Percentiles rank a stretch among this genome's conserved stretches.
These are phyloP conservation scores for Eudemis profundana DNA, from an alignment of 2,888 invertebrate genomes.

Conservation along the genomic window DNA sequence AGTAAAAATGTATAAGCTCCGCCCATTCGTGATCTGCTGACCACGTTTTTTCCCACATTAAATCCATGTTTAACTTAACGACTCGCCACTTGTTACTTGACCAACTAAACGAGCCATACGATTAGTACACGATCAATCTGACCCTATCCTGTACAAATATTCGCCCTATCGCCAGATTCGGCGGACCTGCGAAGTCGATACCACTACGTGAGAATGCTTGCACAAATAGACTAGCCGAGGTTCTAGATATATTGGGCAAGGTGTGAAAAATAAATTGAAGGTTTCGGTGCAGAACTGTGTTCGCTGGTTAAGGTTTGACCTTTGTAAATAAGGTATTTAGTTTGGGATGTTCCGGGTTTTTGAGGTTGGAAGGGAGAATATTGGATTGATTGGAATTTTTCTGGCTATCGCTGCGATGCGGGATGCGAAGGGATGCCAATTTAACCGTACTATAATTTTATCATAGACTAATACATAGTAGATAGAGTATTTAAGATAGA, in stretches of 20 bases:
- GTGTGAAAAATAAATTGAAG: slow-evolving; percentile 35
- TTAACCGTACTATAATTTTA: no score
- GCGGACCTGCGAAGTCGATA: background rate
- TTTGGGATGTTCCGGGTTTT: slow-evolving; percentile 19
- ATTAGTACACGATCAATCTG: slow-evolving; percentile 37
- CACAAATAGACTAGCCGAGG: background rate
- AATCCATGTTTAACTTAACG: slow-evolving; percentile 27
- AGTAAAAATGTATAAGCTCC: background rate
- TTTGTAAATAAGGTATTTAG: slow-evolving; percentile 43
- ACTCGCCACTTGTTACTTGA: slow-evolving; percentile 40
- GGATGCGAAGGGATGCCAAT: no score
- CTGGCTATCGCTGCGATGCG: slow-evolving; percentile 36
- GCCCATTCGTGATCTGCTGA: background rate
- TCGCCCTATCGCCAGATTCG: background rate
- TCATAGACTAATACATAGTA: no score
- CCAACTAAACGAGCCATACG: slow-evolving; percentile 30
- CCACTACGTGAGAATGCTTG: background rate
- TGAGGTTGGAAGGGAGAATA: slow-evolving; percentile 15
- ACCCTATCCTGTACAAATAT: slow-evolving; percentile 24
- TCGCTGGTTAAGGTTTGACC: slow-evolving; percentile 19
- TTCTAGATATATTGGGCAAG: background rate
- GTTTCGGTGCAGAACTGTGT: slow-evolving; percentile 10
- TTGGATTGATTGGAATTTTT: slow-evolving; percentile 29
- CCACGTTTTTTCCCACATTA: slow-evolving; percentile 15
- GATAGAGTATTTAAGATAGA: no score